These are phyloP conservation scores for Phalanger gymnotis DNA, from an alignment of 2,797 vertebrate genomes.

Conservation along the genomic window DNA sequence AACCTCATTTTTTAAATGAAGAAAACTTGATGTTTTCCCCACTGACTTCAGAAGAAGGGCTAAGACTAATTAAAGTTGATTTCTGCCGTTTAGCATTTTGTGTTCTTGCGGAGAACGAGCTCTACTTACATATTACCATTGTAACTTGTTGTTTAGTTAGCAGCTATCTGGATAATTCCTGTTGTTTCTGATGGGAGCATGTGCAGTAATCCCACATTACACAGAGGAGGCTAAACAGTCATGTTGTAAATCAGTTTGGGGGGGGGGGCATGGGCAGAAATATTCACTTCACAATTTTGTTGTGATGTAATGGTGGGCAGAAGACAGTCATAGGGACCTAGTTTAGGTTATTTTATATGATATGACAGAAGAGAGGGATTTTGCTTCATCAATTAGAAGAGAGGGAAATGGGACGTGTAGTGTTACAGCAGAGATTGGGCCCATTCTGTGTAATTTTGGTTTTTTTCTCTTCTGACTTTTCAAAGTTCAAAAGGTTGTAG, in stretches of 20 bases:
- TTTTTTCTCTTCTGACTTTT: background rate
- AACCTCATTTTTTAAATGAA: slow-evolving; percentile 35
- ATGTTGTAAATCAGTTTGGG: slow-evolving; percentile 11
- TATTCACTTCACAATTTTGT: background rate
- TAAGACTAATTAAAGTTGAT: slow-evolving; percentile 38
- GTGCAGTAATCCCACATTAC: background rate
- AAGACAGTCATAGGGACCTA: background rate
- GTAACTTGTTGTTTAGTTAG: slow-evolving; percentile 39
- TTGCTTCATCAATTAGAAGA: background rate
- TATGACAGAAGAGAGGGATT: background rate
- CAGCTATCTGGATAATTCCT: background rate
- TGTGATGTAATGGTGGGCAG: background rate
- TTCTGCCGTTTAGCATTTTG: slow-evolving; percentile 43
- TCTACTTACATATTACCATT: background rate
- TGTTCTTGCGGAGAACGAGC: background rate
- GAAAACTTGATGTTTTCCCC: background rate
- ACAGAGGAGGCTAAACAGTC: background rate
- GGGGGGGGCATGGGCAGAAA: background rate
- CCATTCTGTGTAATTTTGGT: background rate
- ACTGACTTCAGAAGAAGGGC: slow-evolving; percentile 2
- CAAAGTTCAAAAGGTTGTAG: background rate
- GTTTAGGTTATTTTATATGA: background rate
- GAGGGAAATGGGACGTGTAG: background rate
- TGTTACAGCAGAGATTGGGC: background rate
- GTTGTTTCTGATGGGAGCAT: background rate